Evolutionary conservation across 37 sponge, comb jelly and placozoan genomes (phyloP).

Genomic region (Cladorhizidae sp.): DNA sequence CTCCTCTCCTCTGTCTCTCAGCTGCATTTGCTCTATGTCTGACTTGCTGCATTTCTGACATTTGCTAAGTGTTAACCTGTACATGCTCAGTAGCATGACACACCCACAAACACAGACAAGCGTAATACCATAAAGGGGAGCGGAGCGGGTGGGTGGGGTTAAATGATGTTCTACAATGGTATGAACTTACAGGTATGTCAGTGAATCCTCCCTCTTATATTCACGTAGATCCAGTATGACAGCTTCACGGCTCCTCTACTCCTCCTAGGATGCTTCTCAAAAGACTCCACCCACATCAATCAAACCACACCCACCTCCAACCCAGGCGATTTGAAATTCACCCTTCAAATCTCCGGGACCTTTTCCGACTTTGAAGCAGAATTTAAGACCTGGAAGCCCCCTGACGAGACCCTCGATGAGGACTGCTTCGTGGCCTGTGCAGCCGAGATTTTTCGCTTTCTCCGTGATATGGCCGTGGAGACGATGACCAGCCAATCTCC

Average conservation of each 20-base stretch:
- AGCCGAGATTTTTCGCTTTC: slow-evolving; percentile 75
- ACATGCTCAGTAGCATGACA: too few relatives aligned
- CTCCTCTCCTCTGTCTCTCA: too few relatives aligned
- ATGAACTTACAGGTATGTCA: too few relatives aligned
- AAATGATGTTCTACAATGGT: too few relatives aligned
- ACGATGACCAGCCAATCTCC: slow-evolving; percentile 17
- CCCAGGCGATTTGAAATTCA: not conserved
- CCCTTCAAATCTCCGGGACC: slow-evolving; percentile 2
- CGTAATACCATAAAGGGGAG: too few relatives aligned
- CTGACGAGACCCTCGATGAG: slow-evolving; percentile 10
- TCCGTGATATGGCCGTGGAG: slow-evolving; percentile 86
- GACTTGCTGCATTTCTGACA: too few relatives aligned
- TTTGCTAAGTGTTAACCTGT: too few relatives aligned
- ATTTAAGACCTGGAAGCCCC: slow-evolving; percentile 49
- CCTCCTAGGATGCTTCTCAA: slow-evolving; percentile 76
- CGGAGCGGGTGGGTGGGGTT: too few relatives aligned
- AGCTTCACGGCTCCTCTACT: slow-evolving; percentile 76
- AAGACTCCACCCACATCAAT: slow-evolving; percentile 4
- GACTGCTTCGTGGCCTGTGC: slow-evolving; percentile 59
- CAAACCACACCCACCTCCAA: not conserved
- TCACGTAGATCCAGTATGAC: slow-evolving; percentile 72
- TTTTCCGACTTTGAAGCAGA: slow-evolving; percentile 56
- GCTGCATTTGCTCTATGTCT: too few relatives aligned
- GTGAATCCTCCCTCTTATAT: too few relatives aligned
- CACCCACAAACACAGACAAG: too few relatives aligned